Evolutionary conservation across 2,113 vertebrate species (phyloP), one percentile per base, ranked within the genome.

Genomic region (Meleagris gallopavo): DNA sequence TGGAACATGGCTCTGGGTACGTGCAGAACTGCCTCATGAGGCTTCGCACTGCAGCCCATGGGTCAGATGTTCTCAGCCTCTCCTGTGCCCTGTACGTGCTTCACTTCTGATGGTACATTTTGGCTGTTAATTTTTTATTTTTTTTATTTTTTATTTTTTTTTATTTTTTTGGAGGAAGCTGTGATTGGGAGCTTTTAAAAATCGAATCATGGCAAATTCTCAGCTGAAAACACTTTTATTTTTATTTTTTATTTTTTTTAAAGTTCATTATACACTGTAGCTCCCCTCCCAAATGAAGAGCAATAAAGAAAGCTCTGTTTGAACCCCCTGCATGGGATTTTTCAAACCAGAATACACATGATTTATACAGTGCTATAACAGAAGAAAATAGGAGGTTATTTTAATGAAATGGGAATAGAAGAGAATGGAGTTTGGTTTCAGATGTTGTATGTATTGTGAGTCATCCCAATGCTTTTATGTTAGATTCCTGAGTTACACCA

Each of bases 401-500:
- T 94, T 93, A 96, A 88, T 95, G 93, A 96, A 90, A 88, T 32
- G 74, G 78, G 86, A 94, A 83, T 64, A 58, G 90, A 78, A 85
- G 13, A 71, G 89, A 94, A 92, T 89, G 34, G 48, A 88, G 81
- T 96, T 96, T 88, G 73, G 83, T 95, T 97, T 96, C 88, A 95
- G 73, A 82, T 88, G 89, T 74, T 86, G n/a, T 86, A 79, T 91
- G 77, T 54, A 87, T 94, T 94, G 95, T 96, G 91, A 95, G 84
- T 96, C 93, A 58, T 95, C 85, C 60, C 52, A 29, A 25, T 81
- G 85, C 88, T 98, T 96, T 97, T 90, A 92, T 95, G 92, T 87
- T 94, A 85, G 88, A 96, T 96, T 96, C 95, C 93, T 91, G 89
- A 96, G 96, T 95, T 96, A 90, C 78, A 93, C 67, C 83, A 97